Base-by-base conservation (phyloP, 2,113 vertebrate genomes). In the Cyprinodon variegatus region DNA sequence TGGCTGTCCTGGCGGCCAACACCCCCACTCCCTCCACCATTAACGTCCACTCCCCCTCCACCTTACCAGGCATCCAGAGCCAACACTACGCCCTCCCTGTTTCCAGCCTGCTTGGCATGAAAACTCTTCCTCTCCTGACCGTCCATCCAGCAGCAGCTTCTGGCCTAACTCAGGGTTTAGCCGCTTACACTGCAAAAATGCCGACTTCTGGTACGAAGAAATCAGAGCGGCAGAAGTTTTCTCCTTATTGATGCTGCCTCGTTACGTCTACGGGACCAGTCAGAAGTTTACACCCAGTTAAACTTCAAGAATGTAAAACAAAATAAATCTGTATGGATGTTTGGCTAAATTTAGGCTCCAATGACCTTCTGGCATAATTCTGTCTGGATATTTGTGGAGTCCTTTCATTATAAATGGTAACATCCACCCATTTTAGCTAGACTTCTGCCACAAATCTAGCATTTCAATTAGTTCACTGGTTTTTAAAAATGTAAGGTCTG, bases 51-150 rank as follows among this genome's bases (percentile, higher is more conserved):
- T 93, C 96, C 91, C 93, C 95, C 88, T 92, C 95, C 88, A 90
- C 95, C 86, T 81, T 95, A 92, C 81, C 93, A 89, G 86, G 95
- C 91, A 91, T 96, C 89, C 95, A 96, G 91, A 95, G 92, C 92
- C 94, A 94, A 91, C 96, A 97, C 94, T 97, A 97, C 87, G 95
- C 96, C 85, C 93, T 97, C 89, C 96, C 96, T 75, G 89, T 97
- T 92, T 96, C 96, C 93, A 97, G 95, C 89, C 95, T 97, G 93
- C 95, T 97, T 95, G 96, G 96, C 95, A 96, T 97, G 96, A 97
- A 97, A 96, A 94, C 95, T 77, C 92, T 97, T 88, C 96, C 96
- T 57, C 86, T 96, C 84, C 94, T 97, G 95, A 92, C 96, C 78
- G 90, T 97, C 82, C 96, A 97, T 93, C 93, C 96, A 78, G 92